Evolutionary conservation across 1,140 invertebrate genomes (phyloP), one percentile per base, ranked within the genome.

Genomic region (Musca domestica): DNA sequence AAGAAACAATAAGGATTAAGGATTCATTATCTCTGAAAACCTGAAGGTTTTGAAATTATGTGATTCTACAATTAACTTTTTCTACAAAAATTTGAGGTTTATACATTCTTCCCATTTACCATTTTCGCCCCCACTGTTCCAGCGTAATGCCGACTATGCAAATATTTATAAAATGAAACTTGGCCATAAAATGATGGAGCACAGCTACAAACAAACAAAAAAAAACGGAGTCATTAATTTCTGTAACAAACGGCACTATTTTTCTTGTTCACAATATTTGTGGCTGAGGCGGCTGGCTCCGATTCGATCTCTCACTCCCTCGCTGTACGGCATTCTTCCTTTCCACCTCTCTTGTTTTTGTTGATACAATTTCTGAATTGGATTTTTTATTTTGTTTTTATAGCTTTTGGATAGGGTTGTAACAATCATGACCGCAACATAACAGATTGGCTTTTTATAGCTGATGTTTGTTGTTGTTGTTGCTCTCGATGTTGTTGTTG

Each of bases 371-470:
- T 54, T 54, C 51, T 15, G 14, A 23, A 25, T 23, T 54, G 7
- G 20, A 20, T 17, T 52, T 20, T 17, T 20, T 20, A 10, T 52
- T 19, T 52, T 10, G 19, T 54, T 54, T 61, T 61, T 61, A 22
- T 61, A 10, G 56, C 27, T 61, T 61, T 61, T 30, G 34, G 56
- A 10, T 30, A 61, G 56, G 56, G 56, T 61, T 61, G 56, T 34
- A 19, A 19, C 56, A 34, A 61, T 61, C 27, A 61, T 61, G 56
- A 61, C 56, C 56, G 34, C 27, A 61, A 34, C 56, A 61, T 30
- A 61, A 34, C 56, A 61, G 27, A 61, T 61, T 61, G 56, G 34
- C 56, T 34, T 61, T 61, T 61, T 61, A 30, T 61, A 61, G 17
- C 17, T 20, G 48, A 4, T 19, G 48, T 10, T 41, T 5, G 34